A percentile compares a stretch with the other conserved stretches of the same genome.
Evolutionary conservation across 2,113 vertebrate species (phyloP).

Genomic region (Oenanthe oenanthe): DNA sequence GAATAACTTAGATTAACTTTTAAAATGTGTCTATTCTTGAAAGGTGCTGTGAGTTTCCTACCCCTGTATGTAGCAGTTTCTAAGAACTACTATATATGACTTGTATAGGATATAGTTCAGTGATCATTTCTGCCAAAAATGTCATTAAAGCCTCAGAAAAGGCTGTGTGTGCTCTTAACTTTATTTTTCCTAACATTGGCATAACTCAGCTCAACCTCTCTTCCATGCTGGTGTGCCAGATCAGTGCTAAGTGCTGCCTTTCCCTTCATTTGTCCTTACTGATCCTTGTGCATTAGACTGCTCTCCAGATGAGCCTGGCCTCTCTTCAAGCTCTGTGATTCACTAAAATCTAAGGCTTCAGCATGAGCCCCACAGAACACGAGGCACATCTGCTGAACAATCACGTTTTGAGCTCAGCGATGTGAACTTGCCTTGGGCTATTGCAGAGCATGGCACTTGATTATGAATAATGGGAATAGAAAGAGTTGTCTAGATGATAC

Average conservation of each 20-base stretch:
- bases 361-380: not conserved
- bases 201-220: not conserved
- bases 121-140: not conserved
- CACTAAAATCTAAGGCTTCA: not conserved
- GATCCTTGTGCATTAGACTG: not conserved
- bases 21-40: not conserved
- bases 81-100: not conserved
- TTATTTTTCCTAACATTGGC: not conserved
- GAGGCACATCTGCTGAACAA: constrained; percentile 1
- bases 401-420: not conserved
- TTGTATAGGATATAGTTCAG: not conserved
- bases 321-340: not conserved
- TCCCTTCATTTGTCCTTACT: not conserved
- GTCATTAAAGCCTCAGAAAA: not conserved
- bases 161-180: not conserved
- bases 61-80: not conserved
- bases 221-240: not conserved
- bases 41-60: not conserved
- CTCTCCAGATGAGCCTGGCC: not conserved
- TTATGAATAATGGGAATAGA: not conserved
- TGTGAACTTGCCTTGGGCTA: not conserved
- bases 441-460: not conserved
- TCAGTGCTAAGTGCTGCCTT: not conserved
- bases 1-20: not conserved
- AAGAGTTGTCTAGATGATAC: not conserved